Conservation (phyloP, 2,797 vertebrate species). For the Spatula clypeata region DNA sequence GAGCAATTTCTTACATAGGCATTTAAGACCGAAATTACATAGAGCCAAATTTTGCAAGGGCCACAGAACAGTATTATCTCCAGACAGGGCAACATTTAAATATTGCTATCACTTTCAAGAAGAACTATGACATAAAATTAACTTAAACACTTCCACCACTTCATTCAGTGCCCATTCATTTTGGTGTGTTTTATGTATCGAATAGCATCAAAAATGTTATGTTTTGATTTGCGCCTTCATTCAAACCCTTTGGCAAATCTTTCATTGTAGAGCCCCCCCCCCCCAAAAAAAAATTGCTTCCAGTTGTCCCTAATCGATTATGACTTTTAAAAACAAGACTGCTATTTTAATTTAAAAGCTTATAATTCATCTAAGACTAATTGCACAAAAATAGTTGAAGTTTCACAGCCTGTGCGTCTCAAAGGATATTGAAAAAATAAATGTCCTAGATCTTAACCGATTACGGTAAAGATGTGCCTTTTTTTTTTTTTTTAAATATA, state of each 20-base stretch:
- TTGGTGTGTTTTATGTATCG: background rate
- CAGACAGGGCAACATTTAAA: background rate
- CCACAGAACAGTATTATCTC: background rate
- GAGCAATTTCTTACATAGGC: background rate
- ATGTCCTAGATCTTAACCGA: slow-evolving; percentile 7
- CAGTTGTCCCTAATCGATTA: slow-evolving; percentile 55
- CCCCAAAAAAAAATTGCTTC: slow-evolving; percentile 4
- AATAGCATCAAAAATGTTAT: background rate
- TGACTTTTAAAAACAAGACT: slow-evolving; percentile 16
- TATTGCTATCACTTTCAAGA: background rate
- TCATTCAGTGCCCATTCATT: background rate
- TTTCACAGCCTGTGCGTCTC: background rate
- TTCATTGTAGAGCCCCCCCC: background rate
- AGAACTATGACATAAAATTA: background rate
- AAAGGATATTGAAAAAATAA: slow-evolving; percentile 19
- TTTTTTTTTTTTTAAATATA: background rate
- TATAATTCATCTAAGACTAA: slow-evolving; percentile 58
- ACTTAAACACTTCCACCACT: background rate
- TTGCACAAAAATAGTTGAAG: slow-evolving; percentile 4
- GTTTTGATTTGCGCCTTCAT: slow-evolving; percentile 31
- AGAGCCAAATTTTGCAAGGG: background rate
- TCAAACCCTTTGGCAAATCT: slow-evolving; percentile 34
- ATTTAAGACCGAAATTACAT: background rate
- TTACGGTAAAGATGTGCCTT: background rate
- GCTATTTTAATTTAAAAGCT: slow-evolving; percentile 59